A percentile compares a stretch with the other conserved stretches of the same genome.
phyloP scores from a whole-genome alignment of 2,113 vertebrate species.

The Nothoprocta perdicaria region DNA sequence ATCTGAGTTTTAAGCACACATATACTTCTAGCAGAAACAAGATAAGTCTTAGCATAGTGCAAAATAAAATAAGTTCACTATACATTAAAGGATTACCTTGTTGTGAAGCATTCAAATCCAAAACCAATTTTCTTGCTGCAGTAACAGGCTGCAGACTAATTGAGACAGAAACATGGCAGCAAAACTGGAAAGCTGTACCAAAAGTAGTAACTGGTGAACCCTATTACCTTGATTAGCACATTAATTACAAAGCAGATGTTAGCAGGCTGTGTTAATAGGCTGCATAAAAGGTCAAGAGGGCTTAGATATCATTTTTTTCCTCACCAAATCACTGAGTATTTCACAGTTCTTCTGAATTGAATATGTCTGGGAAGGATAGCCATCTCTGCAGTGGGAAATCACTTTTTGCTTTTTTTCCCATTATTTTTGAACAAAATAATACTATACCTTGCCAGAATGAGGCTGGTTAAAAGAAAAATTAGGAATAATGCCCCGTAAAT shows the following conservation, averaged over 20 bases:
- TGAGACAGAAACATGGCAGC: slow-evolving; percentile 60
- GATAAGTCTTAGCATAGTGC: slow-evolving; percentile 59
- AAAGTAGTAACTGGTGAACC: slow-evolving; percentile 46
- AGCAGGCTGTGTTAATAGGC: slow-evolving; percentile 72
- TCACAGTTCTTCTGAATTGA: slow-evolving; percentile 63
- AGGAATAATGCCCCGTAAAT: background rate
- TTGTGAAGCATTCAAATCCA: slow-evolving; percentile 74
- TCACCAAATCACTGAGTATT: slow-evolving; percentile 73
- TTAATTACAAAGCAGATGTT: slow-evolving; percentile 83
- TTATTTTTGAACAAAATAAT: background rate
- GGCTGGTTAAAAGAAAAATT: background rate
- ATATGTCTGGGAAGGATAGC: slow-evolving; percentile 41
- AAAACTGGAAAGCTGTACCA: slow-evolving; percentile 24
- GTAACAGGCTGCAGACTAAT: slow-evolving; percentile 75
- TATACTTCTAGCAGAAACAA: slow-evolving; percentile 23
- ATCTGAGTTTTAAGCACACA: slow-evolving; percentile 61
- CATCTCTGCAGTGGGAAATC: background rate
- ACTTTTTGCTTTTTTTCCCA: background rate
- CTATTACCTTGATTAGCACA: slow-evolving; percentile 77
- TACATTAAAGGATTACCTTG: slow-evolving; percentile 66
- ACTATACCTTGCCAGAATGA: background rate
- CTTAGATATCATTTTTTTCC: slow-evolving; percentile 66
- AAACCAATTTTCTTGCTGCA: slow-evolving; percentile 80
- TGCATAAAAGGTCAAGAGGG: slow-evolving; percentile 78
- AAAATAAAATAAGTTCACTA: slow-evolving; percentile 65